phyloP scores from a whole-genome alignment of 2,888 invertebrate species.

The Apamea epomidion region DNA sequence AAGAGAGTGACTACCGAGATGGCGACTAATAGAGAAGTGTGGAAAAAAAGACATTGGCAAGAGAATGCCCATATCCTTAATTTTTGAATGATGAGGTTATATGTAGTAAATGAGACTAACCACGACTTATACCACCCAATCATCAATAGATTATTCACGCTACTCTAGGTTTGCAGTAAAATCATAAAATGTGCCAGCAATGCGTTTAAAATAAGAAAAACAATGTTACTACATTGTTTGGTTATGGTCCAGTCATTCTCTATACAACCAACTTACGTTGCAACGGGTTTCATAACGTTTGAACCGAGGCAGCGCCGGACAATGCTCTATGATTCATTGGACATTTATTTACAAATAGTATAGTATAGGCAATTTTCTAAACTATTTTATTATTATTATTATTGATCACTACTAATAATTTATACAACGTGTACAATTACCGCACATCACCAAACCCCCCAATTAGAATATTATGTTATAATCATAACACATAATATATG shows the following conservation, averaged over 20 bases:
- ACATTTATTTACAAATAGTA: neutral
- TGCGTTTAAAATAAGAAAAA: constrained; percentile 9
- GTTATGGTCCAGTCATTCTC: constrained; percentile 1
- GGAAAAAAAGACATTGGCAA: neutral
- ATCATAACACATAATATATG: too few species aligned
- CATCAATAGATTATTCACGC: neutral
- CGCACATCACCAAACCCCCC: too few species aligned
- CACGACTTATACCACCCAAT: too few species aligned
- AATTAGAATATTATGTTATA: too few species aligned
- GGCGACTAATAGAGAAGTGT: neutral
- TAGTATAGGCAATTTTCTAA: neutral
- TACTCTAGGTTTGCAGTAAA: neutral
- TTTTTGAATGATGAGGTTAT: neutral
- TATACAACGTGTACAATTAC: too few species aligned
- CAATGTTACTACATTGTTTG: constrained; percentile 5
- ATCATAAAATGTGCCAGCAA: constrained; percentile 12
- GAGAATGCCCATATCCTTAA: too few species aligned
- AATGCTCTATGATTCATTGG: constrained; percentile 3
- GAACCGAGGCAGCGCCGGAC: neutral
- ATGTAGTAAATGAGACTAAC: too few species aligned
- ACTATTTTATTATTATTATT: too few species aligned
- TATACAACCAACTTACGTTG: constrained; percentile 10
- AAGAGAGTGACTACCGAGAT: neutral
- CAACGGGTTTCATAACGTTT: constrained; percentile 33
- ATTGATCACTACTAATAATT: too few species aligned